Percentiles rank a stretch among this genome's conserved stretches.
These are phyloP conservation scores for Diadophis punctatus DNA, from an alignment of 2,113 vertebrate species.

Conservation along the genomic window DNA sequence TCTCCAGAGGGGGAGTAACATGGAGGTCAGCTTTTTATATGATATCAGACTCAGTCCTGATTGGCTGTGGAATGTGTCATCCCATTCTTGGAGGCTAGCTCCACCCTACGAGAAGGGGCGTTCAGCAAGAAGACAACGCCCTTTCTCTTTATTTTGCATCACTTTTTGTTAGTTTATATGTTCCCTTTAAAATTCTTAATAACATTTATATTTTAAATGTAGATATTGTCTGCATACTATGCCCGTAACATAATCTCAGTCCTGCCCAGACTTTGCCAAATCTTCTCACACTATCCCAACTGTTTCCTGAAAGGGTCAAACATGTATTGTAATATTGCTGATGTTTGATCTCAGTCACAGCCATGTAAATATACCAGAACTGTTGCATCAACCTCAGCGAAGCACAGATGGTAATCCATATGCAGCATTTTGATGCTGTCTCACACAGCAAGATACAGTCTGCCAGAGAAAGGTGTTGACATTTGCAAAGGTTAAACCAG, in stretches of 20 bases:
- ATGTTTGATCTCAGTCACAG: conserved; percentile 15
- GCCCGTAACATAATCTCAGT: not conserved
- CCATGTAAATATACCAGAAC: conserved; percentile 12
- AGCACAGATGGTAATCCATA: conserved; percentile 22
- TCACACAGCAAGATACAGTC: conserved; percentile 1
- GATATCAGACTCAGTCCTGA: no score
- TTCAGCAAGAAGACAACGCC: no score
- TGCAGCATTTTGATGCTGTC: conserved; percentile 3
- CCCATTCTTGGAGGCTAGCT: no score
- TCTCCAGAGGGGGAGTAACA: no score
- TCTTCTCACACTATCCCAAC: not conserved
- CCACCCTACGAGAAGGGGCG: no score
- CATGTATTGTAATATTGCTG: not conserved
- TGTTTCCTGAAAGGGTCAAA: conserved; percentile 11
- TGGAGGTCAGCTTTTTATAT: no score
- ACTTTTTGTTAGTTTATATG: not conserved
- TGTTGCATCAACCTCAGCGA: not conserved
- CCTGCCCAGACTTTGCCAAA: not conserved
- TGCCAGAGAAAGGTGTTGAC: not conserved
- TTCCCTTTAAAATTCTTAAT: not conserved
- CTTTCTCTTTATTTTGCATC: not conserved
- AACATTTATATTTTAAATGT: not conserved
- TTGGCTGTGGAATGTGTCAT: no score
- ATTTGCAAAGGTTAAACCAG: not conserved
- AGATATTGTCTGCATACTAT: not conserved